Evolutionary conservation across 2,113 vertebrate species (phyloP).

Genomic region (Trogon surrucura): DNA sequence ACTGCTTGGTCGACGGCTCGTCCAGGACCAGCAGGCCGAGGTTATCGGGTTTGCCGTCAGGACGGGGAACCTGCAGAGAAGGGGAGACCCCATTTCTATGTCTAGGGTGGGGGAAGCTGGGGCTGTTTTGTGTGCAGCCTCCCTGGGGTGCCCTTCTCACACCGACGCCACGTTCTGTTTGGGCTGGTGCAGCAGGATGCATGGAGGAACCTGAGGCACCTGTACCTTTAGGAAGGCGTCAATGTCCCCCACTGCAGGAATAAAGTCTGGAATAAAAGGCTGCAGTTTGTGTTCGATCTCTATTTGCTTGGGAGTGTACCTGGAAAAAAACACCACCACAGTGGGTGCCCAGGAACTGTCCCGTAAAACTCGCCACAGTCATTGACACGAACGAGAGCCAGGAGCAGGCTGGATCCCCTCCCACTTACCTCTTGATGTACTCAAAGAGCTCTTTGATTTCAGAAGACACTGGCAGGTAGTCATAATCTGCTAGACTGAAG

Average conservation of each 20-base stretch:
- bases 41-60: constrained; percentile 84
- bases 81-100: neutral
- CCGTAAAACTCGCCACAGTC: no score
- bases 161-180: accelerated
- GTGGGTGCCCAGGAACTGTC: accelerated
- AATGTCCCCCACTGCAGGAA: constrained; percentile 96
- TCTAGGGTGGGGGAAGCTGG: neutral
- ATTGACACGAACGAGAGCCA: neutral
- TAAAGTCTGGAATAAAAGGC: constrained; percentile 97
- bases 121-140: neutral
- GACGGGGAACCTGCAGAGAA: constrained; percentile 85
- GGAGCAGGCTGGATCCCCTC: neutral
- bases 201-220: neutral
- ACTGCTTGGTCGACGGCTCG: constrained; percentile 93
- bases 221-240: constrained; percentile 95
- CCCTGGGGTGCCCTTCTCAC: accelerated
- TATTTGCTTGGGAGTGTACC: constrained; percentile 87
- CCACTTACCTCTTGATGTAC: constrained; percentile 88
- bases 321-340: neutral
- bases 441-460: constrained; percentile 95
- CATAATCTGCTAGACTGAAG: constrained; percentile 87
- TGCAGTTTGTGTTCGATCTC: constrained; percentile 92
- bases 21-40: constrained; percentile 91
- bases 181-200: accelerated
- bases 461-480: constrained; percentile 87